Base-by-base conservation (phyloP, 2,888 invertebrate genomes). In the Scaptomyza polygonia region DNA sequence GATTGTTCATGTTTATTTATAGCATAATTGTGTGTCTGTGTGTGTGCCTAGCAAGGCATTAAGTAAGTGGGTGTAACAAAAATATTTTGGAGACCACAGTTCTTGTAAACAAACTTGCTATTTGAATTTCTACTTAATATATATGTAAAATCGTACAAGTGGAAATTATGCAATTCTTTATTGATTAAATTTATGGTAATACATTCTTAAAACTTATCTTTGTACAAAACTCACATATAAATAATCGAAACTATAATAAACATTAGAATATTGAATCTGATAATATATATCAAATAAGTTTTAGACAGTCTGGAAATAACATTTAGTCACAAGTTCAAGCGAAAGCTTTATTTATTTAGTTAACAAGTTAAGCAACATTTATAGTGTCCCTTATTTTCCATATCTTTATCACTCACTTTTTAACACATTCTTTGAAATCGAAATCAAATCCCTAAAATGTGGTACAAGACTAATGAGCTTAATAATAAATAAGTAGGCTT, bases 1-100 rank as follows among this genome's bases (percentile, higher is more conserved):
- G 51, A 45, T 36, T 45, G 39, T 30, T 56, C 43, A 47, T 54
- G 36, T 62, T 40, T 67, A 67, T 67, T 67, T 45, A 56, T 39
- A 34, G 43, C 51, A 42, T 32, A n/a, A n/a, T n/a, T n/a, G n/a
- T n/a, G n/a, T 44, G 5, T 21, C 4, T 16, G n/a, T 8, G 30
- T 21, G 5, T 21, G 5, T 16, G n/a, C 5, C 18, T 21, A 21
- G 4, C 21, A 21, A 21, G 21, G 21, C 21, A 21, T 21, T 21
- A 21, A 36, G 11, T 12, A 42, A 45, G 53, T 70, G 52, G 40
- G 8, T 27, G 45, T 21, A 14, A 40, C 29, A 34, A 16, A 11
- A 21, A 25, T 2, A 14, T 30, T 1, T 30, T 18, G 4, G 14
- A 7, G 36, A 16, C 16, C 14, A 39, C 16, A 16, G 9, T 39